phyloP scores from a whole-genome alignment of 2,113 vertebrate genomes.

The Galbula dea region DNA sequence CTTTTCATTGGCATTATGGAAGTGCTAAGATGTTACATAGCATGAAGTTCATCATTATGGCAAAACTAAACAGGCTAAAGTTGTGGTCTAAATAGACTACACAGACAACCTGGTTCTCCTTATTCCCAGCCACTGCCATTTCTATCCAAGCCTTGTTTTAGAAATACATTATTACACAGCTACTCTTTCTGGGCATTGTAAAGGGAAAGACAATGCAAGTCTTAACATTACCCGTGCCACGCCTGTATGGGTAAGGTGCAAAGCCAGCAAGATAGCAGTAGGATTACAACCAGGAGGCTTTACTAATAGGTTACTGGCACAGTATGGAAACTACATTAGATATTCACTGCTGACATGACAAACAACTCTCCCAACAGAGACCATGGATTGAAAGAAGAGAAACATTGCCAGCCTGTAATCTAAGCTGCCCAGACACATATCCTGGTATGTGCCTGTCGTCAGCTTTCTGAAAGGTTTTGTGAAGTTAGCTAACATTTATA shows the following conservation, averaged over 20 bases:
- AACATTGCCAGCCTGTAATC: background rate
- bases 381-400: background rate
- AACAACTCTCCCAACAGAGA: background rate
- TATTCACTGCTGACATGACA: constrained; percentile 7
- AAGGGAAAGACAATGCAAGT: background rate
- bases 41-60: rapidly evolving
- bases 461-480: background rate
- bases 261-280: constrained; percentile 2
- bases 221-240: background rate
- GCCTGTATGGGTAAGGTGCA: background rate
- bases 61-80: background rate
- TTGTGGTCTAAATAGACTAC: background rate
- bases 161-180: background rate
- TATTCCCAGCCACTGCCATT: background rate
- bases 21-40: background rate
- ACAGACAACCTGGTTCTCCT: background rate
- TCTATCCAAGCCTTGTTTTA: background rate
- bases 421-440: background rate
- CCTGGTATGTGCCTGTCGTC: background rate
- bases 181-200: background rate
- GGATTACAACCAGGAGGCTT: background rate
- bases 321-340: background rate
- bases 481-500: background rate
- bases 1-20: background rate
- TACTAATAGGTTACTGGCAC: constrained; percentile 15